Evolutionary conservation across 2,797 vertebrate genomes (phyloP).

Genomic region (Jordanella pulchra): DNA sequence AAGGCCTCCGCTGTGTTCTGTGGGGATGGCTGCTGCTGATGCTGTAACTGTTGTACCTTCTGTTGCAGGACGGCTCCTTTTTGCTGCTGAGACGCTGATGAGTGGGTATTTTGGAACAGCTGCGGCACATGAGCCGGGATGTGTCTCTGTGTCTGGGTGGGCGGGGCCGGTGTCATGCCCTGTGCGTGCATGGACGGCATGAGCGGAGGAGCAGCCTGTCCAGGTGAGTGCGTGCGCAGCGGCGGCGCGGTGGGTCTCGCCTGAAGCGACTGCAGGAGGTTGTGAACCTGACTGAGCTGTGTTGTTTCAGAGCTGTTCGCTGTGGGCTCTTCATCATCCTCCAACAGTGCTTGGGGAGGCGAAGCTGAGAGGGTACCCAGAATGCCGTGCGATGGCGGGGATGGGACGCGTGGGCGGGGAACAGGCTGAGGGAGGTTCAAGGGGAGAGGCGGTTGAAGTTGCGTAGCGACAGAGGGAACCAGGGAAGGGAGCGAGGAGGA

Average conservation of each 20-base stretch:
- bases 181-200: conserved; percentile 59
- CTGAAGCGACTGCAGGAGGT: conserved; percentile 78
- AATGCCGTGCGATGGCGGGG: conserved; percentile 69
- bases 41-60: conserved; percentile 67
- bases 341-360: conserved; percentile 77
- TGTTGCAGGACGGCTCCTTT: conserved; percentile 59
- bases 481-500: conserved; percentile 49
- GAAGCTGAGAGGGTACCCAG: conserved; percentile 76
- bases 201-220: conserved; percentile 49
- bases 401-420: conserved; percentile 59
- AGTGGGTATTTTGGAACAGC: conserved; percentile 41
- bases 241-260: conserved; percentile 40
- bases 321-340: conserved; percentile 76
- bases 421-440: conserved; percentile 51
- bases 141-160: conserved; percentile 60
- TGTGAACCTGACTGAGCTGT: conserved; percentile 83
- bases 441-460: conserved; percentile 57
- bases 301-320: conserved; percentile 41
- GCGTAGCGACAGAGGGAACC: conserved; percentile 50
- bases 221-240: conserved; percentile 48
- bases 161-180: conserved; percentile 53
- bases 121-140: conserved; percentile 56
- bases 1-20: conserved; percentile 62
- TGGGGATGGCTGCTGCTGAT: conserved; percentile 63
- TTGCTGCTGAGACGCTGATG: conserved; percentile 44